Evolutionary conservation across 1,140 invertebrate species (phyloP), one percentile per base, ranked within the genome.

Genomic region (Drosophila mayri): DNA sequence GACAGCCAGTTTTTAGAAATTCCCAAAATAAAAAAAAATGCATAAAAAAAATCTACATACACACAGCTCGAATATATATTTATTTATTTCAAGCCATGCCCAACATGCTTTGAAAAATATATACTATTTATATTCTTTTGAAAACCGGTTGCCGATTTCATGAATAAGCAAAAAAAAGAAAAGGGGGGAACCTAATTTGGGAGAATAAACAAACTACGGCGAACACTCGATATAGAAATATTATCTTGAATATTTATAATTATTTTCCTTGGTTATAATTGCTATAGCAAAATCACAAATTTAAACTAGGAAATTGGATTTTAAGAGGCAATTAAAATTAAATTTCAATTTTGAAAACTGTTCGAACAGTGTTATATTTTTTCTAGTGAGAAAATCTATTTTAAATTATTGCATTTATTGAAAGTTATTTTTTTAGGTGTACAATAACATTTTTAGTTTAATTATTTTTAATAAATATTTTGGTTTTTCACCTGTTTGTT

Each of bases 81-180:
- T 72, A 59, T 40, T 30, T 11, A 30, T 30, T 25, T 25, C 32
- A 55, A 35, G 28, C 20, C 30, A 61, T 41, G 28, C 20, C 9
- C 66, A 7, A 60, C 62, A 35, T 22, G 63, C 66, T 55, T 20
- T 32, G 3, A 20, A 40, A 40, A 47, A 54, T 54, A 16, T 52
- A 20, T 35, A 18, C 12, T 52, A 32, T 35, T 18, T 50, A 35
- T 54, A 38, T 54, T 38, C 40, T 20, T 37, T 49, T 25, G 1
- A 57, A 41, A 72, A 72, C 68, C 66, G 66, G 66, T 72, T 72
- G n/a, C 20, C 10, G 7, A 30, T 54, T 30, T 25, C 11, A 20
- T 22, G 12, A 61, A 59, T 3, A 22, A 11, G 32, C 20, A 54
- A 40, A 40, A 30, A 32, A 61, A 38, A 35, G 2, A 30, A 60